Conservation (phyloP, 2,113 vertebrate genomes). For the Centropus unirufus region DNA sequence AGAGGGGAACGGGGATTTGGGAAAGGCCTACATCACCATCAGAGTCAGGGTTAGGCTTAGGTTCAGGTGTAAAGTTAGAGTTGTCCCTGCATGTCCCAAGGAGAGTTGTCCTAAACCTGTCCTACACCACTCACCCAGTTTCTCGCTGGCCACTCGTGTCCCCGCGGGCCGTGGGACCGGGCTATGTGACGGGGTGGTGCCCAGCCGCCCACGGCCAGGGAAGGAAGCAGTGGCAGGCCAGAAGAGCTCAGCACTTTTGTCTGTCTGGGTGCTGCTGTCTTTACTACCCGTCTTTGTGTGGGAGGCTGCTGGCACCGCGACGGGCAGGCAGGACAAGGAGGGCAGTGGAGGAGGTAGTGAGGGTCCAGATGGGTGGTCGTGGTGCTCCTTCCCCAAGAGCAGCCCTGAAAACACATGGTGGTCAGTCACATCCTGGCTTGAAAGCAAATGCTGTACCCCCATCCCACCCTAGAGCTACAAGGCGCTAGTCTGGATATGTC, state of each 20-base stretch:
- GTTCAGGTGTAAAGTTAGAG: too few relatives aligned
- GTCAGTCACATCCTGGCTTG: neutral
- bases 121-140: constrained; percentile 58
- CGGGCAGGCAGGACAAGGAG: constrained; percentile 9
- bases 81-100: too few relatives aligned
- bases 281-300: constrained; percentile 83
- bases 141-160: constrained; percentile 53
- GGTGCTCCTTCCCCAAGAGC: constrained; percentile 77
- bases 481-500: neutral
- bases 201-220: constrained; percentile 72
- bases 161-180: constrained; percentile 60
- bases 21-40: neutral
- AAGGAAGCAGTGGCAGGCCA: constrained; percentile 75
- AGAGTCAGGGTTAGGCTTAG: too few relatives aligned
- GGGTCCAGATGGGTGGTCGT: constrained; percentile 33
- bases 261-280: constrained; percentile 86
- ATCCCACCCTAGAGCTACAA: neutral
- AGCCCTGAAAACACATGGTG: constrained; percentile 49
- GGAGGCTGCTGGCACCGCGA: constrained; percentile 21
- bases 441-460: accelerated
- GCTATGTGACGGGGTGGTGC: constrained; percentile 67
- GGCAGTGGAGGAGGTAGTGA: constrained; percentile 47
- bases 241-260: constrained; percentile 77
- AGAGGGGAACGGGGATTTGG: neutral
- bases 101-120: too few relatives aligned